Evolutionary conservation across 1,140 invertebrate species (phyloP), one percentile per base, ranked within the genome.

Genomic region (Hyposmocoma kahamanoa): DNA sequence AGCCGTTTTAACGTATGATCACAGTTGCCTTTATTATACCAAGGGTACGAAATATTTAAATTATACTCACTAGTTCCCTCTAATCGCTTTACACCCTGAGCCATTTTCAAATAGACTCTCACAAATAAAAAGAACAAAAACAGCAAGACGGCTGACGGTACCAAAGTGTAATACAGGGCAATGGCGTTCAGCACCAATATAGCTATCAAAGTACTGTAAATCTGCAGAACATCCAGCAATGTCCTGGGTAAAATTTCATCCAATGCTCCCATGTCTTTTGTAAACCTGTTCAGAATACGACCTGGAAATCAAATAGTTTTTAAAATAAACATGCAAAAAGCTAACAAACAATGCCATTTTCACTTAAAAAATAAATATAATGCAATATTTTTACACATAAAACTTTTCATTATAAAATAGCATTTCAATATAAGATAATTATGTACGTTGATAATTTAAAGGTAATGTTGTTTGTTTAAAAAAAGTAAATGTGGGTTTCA

Each of bases 211-310:
- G 89, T 87, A 28, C 92, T 74, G 38, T 90, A 89, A 9, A 92
- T 89, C 70, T 91, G 90, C 5, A 95, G 77, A 26, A 95, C 92
- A 71, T 98, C 96, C 46, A 96, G 86, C 34, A 94, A 88, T 0
- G 91, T 88, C 50, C 88, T 87, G 42, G 97, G 97, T 19, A 99
- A 82, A 3, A 93, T 81, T 80, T 98, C 97, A 70, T 98, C 97
- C 28, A 95, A 87, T 1, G 91, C 89, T 0, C 93, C 92, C 63
- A 93, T 90, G 56, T 94, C 92, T 65, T 93, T 93, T 1, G 92
- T 90, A 56, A 94, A 94, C 43, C 92, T 75, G 61, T 94, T 94
- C 0, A 94, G 66, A 36, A 93, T 92, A 42, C 91, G 82, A n/a
- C 92, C 92, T 63, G 85, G 50, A 56, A 73, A 67, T 20, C 13